Evolutionary conservation across 2,797 vertebrate species (phyloP), one percentile per base, ranked within the genome.

Genomic region (Centropyge bicolor): DNA sequence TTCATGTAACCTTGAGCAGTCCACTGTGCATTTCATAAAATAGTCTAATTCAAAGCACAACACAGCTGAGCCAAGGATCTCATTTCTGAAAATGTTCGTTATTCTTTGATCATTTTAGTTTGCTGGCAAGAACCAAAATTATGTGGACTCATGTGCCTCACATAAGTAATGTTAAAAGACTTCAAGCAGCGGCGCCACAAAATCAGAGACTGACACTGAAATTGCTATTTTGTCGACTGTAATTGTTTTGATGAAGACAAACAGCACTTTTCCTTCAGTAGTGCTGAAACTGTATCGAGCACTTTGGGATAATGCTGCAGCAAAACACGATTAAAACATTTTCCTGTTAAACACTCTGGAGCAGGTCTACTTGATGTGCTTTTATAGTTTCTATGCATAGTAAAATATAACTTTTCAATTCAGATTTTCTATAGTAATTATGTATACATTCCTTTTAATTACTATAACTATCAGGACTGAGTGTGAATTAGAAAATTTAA

Each of bases 241-340:
- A 40, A 36, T 22, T 70, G n/a, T 54, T 54, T 54, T 52, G 16
- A 22, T 61, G 64, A 70, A 16, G 41, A 52, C 6, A 43, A 65
- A 52, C 6, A 36, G 6, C 14, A n/a, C 16, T 49, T 57, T 31
- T 22, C 2, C 10, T 41, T 57, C 3, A 52, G 46, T 52, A 59
- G 52, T 8, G 24, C 20, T 59, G 11, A 1, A 49, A 10, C 31
- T 3, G 6, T 27, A 48, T 40, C 12, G 43, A 54, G 13, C 24
- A 35, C 19, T 54, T 41, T 52, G 46, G 12, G 16, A 41, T 43
- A 19, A 43, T n/a, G 40, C 14, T 60, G 43, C 12, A 75, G 6
- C 19, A 74, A 24, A 48, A 71, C 7, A 24, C 6, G 49, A 45
- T 36, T n/a, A 52, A 20, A 19, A 36, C 8, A 64, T 65, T 46